Evolutionary conservation across 2,113 vertebrate genomes (phyloP).

Genomic region (Grammomys surdaster): DNA sequence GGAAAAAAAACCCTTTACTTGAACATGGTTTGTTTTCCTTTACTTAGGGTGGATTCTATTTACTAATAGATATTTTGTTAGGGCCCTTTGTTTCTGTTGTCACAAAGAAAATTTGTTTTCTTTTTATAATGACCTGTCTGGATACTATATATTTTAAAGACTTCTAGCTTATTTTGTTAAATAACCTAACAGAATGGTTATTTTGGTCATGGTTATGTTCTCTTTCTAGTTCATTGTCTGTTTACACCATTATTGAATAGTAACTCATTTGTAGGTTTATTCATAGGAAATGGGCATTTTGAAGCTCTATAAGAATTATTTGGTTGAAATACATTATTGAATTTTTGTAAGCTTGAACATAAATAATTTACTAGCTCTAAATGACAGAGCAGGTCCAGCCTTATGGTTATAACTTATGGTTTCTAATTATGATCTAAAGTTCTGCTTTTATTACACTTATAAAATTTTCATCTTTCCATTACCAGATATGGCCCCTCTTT

Average conservation of each 20-base stretch:
- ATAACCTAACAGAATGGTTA: not conserved
- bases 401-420: slow-evolving; percentile 35
- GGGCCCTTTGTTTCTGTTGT: slow-evolving; percentile 24
- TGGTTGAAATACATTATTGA: not conserved
- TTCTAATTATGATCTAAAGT: slow-evolving; percentile 23
- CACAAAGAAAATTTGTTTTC: slow-evolving; percentile 20
- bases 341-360: not conserved
- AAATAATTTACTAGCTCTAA: slow-evolving; percentile 36
- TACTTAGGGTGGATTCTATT: not conserved
- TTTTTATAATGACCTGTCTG: not conserved
- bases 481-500: not conserved
- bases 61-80: slow-evolving; percentile 34
- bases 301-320: not conserved
- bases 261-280: slow-evolving; percentile 10
- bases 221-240: not conserved
- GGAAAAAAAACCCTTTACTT: not conserved
- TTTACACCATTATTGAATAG: not conserved
- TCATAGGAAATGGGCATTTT: slow-evolving; percentile 17
- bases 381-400: not conserved
- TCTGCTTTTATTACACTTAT: not conserved
- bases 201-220: not conserved
- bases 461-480: not conserved
- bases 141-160: not conserved
- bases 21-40: not conserved
- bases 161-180: slow-evolving; percentile 33